These are phyloP conservation scores for Peucedramus taeniatus DNA, from an alignment of 2,113 vertebrate genomes.

Conservation along the genomic window DNA sequence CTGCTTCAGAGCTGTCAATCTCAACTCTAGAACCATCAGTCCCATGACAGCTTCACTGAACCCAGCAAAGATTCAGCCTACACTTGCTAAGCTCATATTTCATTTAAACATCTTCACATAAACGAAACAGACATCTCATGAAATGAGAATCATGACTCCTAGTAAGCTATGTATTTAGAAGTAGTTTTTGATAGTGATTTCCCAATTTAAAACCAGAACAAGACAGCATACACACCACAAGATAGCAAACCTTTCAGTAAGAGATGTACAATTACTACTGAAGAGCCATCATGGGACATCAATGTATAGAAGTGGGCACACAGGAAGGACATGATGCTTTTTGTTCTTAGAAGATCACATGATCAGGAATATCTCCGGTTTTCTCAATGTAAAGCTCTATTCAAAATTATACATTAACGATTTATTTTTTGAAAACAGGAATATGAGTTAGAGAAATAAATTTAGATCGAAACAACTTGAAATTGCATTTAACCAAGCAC, in stretches of 20 bases:
- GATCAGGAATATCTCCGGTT: background rate
- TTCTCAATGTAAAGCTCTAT: background rate
- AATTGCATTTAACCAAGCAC: background rate
- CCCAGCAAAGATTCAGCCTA: background rate
- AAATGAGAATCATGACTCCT: background rate
- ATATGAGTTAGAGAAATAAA: background rate
- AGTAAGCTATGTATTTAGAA: background rate
- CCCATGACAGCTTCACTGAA: background rate
- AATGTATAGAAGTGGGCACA: fast-evolving
- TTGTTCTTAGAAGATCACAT: background rate
- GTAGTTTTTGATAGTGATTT: background rate
- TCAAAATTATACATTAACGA: background rate
- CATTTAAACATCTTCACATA: background rate
- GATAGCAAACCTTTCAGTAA: background rate
- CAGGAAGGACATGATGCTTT: background rate
- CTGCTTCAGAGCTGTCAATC: background rate
- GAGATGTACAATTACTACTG: background rate
- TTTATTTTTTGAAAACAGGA: background rate
- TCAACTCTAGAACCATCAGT: background rate
- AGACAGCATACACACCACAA: background rate
- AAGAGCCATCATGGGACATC: background rate
- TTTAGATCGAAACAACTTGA: background rate
- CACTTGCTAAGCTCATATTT: background rate
- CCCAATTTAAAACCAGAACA: background rate
- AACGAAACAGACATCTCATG: background rate